Evolutionary conservation across 2,113 vertebrate genomes (phyloP).

Genomic region (Ictalurus punctatus): DNA sequence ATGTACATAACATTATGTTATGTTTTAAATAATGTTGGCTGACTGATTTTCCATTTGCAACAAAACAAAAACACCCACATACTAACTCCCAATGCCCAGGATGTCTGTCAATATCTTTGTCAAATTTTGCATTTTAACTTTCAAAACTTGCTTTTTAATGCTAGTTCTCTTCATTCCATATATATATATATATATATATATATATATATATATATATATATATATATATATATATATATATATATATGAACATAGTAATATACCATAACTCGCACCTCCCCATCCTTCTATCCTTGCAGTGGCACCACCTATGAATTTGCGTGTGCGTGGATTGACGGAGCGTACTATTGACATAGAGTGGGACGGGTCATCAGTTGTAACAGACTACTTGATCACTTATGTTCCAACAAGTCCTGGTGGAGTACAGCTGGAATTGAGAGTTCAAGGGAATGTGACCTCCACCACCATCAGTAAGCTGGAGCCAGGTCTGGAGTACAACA

Average conservation of each 20-base stretch:
- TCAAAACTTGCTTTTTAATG: not conserved
- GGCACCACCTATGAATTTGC: conserved; percentile 85
- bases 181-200: no score
- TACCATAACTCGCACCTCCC: not conserved
- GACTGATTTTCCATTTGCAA: not conserved
- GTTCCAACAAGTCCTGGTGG: conserved; percentile 78
- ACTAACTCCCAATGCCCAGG: not conserved
- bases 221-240: no score
- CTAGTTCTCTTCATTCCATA: not conserved
- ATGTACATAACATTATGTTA: no score
- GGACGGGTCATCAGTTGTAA: conserved; percentile 83
- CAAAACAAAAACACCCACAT: not conserved
- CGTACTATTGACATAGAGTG: conserved; percentile 86
- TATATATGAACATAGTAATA: not conserved
- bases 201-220: no score
- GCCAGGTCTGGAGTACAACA: conserved; percentile 89
- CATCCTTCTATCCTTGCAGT: conserved; percentile 70
- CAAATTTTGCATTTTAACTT: not conserved
- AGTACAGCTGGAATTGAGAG: conserved; percentile 83
- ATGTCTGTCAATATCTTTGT: not conserved
- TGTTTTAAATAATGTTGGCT: not conserved
- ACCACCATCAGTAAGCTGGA: conserved; percentile 84
- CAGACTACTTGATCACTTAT: conserved; percentile 90
- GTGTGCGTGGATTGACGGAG: conserved; percentile 81
- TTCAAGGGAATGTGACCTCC: conserved; percentile 84